A percentile compares a stretch with the other conserved stretches of the same genome.
phyloP scores from a whole-genome alignment of 2,888 invertebrate species.

The Melanotus villosus region DNA sequence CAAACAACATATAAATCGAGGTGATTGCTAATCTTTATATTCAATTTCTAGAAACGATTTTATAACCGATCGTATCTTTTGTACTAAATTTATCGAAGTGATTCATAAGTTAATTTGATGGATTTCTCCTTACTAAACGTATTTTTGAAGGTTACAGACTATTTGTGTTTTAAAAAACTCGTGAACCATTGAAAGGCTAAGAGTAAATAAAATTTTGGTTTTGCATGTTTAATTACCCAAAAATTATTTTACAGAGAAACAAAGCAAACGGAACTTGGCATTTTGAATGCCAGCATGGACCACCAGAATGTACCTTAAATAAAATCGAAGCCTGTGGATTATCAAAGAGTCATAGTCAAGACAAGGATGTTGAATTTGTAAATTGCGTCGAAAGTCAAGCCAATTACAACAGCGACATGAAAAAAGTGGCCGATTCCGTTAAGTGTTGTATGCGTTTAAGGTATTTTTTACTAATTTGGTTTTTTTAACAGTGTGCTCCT shows the following conservation, averaged over 20 bases:
- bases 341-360: conserved; percentile 56
- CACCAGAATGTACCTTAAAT: conserved; percentile 69
- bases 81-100: too few relatives aligned
- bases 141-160: too few relatives aligned
- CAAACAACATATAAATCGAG: too few relatives aligned
- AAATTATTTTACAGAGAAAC: conserved; percentile 19
- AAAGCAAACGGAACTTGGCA: conserved; percentile 55
- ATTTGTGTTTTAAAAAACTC: too few relatives aligned
- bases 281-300: conserved; percentile 70
- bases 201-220: not conserved
- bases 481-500: conserved; percentile 60
- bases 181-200: not conserved
- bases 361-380: conserved; percentile 59
- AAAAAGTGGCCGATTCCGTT: not conserved
- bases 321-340: conserved; percentile 69
- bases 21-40: too few relatives aligned
- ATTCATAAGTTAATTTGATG: too few relatives aligned
- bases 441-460: too few relatives aligned
- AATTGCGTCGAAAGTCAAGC: conserved; percentile 64
- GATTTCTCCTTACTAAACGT: too few relatives aligned
- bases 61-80: too few relatives aligned
- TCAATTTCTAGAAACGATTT: too few relatives aligned
- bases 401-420: not conserved
- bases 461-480: not conserved
- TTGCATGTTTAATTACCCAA: not conserved